A percentile compares a stretch with the other conserved stretches of the same genome.
Conservation (phyloP, 2,113 vertebrate genomes). For the Dicrurus megarhynchus region DNA sequence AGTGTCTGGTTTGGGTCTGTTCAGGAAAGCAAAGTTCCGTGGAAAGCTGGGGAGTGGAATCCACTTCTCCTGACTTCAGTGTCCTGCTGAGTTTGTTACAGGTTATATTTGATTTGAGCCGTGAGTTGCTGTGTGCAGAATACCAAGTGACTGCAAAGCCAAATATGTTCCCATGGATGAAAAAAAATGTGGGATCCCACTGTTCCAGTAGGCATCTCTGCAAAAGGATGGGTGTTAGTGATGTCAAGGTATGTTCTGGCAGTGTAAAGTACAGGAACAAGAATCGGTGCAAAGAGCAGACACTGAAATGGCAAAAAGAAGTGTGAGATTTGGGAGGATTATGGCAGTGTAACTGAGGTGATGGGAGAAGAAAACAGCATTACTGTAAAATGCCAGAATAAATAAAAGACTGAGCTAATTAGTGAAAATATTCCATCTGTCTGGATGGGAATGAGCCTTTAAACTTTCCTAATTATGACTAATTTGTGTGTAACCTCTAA, state of each 20-base stretch:
- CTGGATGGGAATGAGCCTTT: background rate
- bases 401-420: background rate
- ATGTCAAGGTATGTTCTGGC: slow-evolving; percentile 61
- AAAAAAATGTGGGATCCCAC: background rate
- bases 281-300: background rate
- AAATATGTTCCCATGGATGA: background rate
- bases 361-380: background rate
- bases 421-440: background rate
- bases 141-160: background rate
- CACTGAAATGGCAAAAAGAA: background rate
- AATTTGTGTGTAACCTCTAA: background rate
- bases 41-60: background rate
- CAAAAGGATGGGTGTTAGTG: background rate
- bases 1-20: background rate
- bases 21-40: background rate
- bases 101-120: slow-evolving; percentile 69
- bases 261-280: background rate
- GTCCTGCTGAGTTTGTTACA: slow-evolving; percentile 8
- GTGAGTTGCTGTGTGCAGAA: slow-evolving; percentile 48
- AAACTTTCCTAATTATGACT: background rate
- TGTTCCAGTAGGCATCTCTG: background rate
- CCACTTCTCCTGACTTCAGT: background rate
- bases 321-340: background rate
- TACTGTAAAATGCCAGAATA: background rate
- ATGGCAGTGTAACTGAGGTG: background rate